Base-by-base conservation (phyloP, 2,888 invertebrate genomes). In the Pediacus dermestoides region DNA sequence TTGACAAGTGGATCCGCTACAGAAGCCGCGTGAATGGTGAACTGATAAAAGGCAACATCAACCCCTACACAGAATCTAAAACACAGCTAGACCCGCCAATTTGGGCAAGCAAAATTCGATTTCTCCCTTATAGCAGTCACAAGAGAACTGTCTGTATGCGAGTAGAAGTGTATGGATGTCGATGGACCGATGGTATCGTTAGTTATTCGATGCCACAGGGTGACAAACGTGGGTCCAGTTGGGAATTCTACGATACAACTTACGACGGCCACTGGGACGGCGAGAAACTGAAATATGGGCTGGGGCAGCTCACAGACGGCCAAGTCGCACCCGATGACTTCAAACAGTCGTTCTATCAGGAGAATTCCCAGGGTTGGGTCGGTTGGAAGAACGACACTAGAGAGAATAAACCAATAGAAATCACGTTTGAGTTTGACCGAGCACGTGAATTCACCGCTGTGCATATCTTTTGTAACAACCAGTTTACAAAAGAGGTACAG, bases 141-240 rank as follows among this genome's bases (percentile, higher is more conserved):
- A 78, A 81, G 3, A 76, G 91, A 44, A 92, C 90, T 0, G 88
- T 92, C 34, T 94, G 93, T 72, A 86, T 94, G 87, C 73, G 93
- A 44, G 87, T 92, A 16, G 93, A 93, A 66, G 67, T 93, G 15
- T 91, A 89, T 67, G 93, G 93, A 12, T 93, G 92, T 65, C 74
- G 75, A 26, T 90, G 89, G 84, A 82, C 78, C 62, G 92, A 86
- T 61, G 88, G 88, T 12, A 77, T 92, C 37, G 76, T 88, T 15
- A 82, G 88, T 43, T 94, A 93, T 71, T 80, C 85, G 30, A 88
- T 91, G 82, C 87, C 88, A 9, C 88, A 89, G 66, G 92, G 92
- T 9, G 86, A 89, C 71, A 81, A 82, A 59, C 76, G 86, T 15
- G 86, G 85, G 49, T 79, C 81, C 52, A 84, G 81, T 31, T 80